These are phyloP conservation scores for Elaeidobius kamerunicus DNA, from an alignment of 2,888 invertebrate genomes.

Conservation along the genomic window DNA sequence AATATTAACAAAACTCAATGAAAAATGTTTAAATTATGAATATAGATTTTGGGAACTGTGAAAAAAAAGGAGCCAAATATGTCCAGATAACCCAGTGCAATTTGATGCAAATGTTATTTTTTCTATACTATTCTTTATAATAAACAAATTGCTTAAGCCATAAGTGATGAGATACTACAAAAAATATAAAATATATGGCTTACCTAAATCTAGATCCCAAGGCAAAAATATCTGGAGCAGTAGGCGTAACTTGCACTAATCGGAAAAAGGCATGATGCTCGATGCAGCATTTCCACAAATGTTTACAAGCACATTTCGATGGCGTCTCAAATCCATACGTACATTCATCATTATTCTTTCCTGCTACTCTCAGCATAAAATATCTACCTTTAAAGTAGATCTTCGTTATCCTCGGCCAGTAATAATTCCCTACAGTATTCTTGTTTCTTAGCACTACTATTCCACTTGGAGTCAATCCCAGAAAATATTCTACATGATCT, in stretches of 20 bases:
- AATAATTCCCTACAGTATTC: slow-evolving; percentile 95
- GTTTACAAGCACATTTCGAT: slow-evolving; percentile 88
- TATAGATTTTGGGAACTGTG: too few species aligned
- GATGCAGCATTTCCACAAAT: slow-evolving; percentile 93
- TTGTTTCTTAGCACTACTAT: slow-evolving; percentile 92
- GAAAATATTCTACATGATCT: slow-evolving; percentile 93
- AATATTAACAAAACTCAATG: too few species aligned
- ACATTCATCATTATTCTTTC: slow-evolving; percentile 93
- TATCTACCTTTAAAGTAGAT: slow-evolving; percentile 95
- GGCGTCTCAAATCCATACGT: slow-evolving; percentile 96
- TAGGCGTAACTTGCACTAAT: slow-evolving; percentile 77
- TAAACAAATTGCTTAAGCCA: too few species aligned
- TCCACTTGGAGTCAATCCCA: slow-evolving; percentile 90
- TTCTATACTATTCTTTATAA: too few species aligned
- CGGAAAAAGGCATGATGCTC: slow-evolving; percentile 95
- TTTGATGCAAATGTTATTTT: too few species aligned
- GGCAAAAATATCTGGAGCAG: slow-evolving; percentile 72
- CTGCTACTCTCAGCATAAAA: slow-evolving; percentile 93
- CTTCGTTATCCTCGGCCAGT: slow-evolving; percentile 97
- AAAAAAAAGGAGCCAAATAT: too few species aligned
- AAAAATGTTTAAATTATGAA: too few species aligned
- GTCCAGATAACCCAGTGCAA: too few species aligned
- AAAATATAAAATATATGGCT: slow-evolving; percentile 6
- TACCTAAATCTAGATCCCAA: slow-evolving; percentile 74
- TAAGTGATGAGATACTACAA: too few species aligned